Evolutionary conservation across 64 coral and sea anemone species (phyloP), one percentile per base, ranked within the genome.

Genomic region (Montipora cactus): DNA sequence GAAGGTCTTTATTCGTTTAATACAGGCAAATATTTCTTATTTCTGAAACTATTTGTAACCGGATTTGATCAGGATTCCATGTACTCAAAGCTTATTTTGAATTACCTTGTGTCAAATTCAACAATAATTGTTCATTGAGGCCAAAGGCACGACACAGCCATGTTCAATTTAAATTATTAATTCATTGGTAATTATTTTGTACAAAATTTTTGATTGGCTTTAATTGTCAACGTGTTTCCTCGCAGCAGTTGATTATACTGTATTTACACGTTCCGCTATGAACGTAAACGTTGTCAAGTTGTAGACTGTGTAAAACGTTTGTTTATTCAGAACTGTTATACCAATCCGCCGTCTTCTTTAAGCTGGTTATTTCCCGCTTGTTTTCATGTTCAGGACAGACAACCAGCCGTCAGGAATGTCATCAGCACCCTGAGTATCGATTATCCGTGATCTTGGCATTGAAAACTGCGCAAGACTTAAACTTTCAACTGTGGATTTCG

Each of bases 241-340:
- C 37, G 37, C 37, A 37, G 37, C 2, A 37, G 37, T 37, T 37
- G 37, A 37, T 37, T 37, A 37, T 37, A 37, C 28, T 37, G 28
- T 37, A 37, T 37, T 37, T 37, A 37, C 28, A 0, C 15, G 59
- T 64, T 64, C 59, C 5, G 21, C 3, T 9, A 3, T 2, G 20
- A 14, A 71, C 20, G 18, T 21, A 7, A 23, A 59, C 79, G 21
- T 81, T 37, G 28, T 37, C 28, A 37, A 13, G 1, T 19, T n/a
- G 19, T 46, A 64, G 82, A 64, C 64, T 86, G 82, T 86, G 80
- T 86, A 16, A 18, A 78, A 48, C 4, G 18, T 10, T 72, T 71
- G 82, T 86, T 86, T 86, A 86, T 86, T 51, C 66, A 51, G 45
- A 64, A 68, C 59, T 68, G 59, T 68, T 69, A 10, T 50, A 5